Conservation (phyloP, 2,113 vertebrate species). For the Tiliqua scincoides region DNA sequence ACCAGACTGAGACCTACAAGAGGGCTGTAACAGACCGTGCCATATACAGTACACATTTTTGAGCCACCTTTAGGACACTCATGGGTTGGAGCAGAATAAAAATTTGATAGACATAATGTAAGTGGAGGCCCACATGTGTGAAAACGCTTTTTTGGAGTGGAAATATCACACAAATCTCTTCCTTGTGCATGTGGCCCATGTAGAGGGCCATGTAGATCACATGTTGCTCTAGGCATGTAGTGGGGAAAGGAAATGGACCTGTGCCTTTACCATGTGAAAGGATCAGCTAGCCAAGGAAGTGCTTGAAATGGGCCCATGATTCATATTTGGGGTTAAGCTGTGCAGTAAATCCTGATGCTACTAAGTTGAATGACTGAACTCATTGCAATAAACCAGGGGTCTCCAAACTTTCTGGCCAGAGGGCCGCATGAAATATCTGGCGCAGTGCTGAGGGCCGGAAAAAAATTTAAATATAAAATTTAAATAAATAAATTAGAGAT, state of each 20-base stretch:
- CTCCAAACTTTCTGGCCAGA: too few species aligned
- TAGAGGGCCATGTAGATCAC: background rate
- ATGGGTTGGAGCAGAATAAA: too few species aligned
- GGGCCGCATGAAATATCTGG: too few species aligned
- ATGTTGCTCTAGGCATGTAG: background rate
- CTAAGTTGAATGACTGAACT: background rate
- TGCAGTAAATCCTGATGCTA: background rate
- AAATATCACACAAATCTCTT: background rate
- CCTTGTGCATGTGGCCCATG: background rate
- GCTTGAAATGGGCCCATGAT: background rate
- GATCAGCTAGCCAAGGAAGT: background rate
- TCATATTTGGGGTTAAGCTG: background rate
- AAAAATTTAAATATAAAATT: too few species aligned
- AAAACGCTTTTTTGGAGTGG: background rate
- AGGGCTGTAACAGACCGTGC: too few species aligned
- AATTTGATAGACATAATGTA: too few species aligned
- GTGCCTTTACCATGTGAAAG: background rate
- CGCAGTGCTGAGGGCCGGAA: too few species aligned
- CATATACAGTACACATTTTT: too few species aligned
- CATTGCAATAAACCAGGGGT: background rate
- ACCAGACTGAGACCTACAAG: too few species aligned
- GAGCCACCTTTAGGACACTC: too few species aligned
- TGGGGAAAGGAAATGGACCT: background rate
- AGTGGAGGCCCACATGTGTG: too few species aligned
- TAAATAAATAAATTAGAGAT: too few species aligned